Conservation (phyloP, 2,113 vertebrate species). For the Bos javanicus region DNA sequence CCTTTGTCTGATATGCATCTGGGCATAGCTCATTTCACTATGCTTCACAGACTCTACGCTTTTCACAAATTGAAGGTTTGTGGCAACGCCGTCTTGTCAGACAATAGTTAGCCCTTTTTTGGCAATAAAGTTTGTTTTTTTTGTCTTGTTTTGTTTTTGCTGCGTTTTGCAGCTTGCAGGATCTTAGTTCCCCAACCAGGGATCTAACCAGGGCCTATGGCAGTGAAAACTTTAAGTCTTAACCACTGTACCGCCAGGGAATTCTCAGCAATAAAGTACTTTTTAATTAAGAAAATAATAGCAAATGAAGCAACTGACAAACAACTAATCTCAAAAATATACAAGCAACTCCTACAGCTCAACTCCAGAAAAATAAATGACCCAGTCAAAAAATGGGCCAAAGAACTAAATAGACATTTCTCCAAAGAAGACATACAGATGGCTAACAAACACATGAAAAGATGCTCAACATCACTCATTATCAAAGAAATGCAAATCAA, state of each 20-base stretch:
- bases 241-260: background rate
- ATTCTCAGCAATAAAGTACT: background rate
- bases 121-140: background rate
- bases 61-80: background rate
- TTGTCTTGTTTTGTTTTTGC: background rate
- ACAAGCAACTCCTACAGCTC: too few relatives aligned
- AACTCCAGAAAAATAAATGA: too few relatives aligned
- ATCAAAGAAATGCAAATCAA: too few relatives aligned
- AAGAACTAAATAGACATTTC: too few relatives aligned
- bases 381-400: too few relatives aligned
- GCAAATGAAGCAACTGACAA: too few relatives aligned
- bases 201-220: background rate
- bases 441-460: too few relatives aligned
- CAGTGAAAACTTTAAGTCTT: background rate
- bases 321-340: too few relatives aligned
- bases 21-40: background rate
- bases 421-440: too few relatives aligned
- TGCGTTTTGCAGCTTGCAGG: background rate
- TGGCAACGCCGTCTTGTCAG: accelerated
- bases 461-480: too few relatives aligned
- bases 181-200: background rate
- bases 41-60: background rate
- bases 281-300: background rate
- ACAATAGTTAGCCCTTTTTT: background rate
- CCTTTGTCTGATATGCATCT: background rate